phyloP scores from a whole-genome alignment of 2,113 vertebrate genomes.

The Phaetusa simplex region DNA sequence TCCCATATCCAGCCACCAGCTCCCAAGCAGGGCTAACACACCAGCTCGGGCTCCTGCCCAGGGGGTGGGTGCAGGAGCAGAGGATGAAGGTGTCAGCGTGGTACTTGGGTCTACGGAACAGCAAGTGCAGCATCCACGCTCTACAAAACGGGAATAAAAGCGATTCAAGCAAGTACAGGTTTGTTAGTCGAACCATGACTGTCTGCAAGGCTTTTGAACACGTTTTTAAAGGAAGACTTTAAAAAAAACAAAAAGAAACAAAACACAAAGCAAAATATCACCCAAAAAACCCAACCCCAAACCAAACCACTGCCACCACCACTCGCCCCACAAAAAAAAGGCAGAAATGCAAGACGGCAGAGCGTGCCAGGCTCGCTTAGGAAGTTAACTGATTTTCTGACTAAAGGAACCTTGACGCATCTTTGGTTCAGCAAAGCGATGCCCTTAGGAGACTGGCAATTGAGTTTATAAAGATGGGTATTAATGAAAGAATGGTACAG shows the following conservation, averaged over 20 bases:
- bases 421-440: background rate
- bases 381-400: background rate
- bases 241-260: background rate
- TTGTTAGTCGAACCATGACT: background rate
- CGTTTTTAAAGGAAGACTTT: background rate
- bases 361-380: background rate
- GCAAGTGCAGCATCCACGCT: background rate
- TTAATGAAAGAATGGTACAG: background rate
- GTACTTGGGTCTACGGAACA: background rate
- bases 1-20: background rate
- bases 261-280: too few relatives aligned
- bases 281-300: background rate
- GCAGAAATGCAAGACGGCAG: background rate
- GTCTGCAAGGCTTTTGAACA: background rate
- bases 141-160: background rate
- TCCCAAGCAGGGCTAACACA: background rate
- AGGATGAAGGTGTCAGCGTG: background rate
- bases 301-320: background rate
- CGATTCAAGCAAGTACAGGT: background rate
- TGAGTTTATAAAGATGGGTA: background rate
- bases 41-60: background rate
- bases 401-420: background rate
- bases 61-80: background rate
- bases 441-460: background rate
- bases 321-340: background rate